phyloP scores from a whole-genome alignment of 2,888 invertebrate genomes.

The Synanthedon myopaeformis region DNA sequence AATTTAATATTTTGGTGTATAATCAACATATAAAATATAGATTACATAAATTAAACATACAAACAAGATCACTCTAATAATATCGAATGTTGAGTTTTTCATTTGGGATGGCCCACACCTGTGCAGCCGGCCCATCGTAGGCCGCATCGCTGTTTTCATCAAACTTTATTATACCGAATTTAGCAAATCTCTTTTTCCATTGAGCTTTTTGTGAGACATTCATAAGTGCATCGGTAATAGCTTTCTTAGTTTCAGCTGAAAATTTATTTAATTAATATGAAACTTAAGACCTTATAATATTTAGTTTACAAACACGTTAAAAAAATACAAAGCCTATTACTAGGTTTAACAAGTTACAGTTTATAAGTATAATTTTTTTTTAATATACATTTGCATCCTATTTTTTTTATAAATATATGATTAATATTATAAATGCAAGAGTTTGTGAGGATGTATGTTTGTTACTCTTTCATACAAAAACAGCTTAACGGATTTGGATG shows the following conservation, averaged over 20 bases:
- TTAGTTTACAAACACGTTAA: too few relatives aligned
- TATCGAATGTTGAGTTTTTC: slow-evolving; percentile 65
- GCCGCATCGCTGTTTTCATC: slow-evolving; percentile 48
- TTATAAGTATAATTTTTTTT: too few relatives aligned
- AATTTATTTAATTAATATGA: slow-evolving; percentile 8
- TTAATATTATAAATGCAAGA: too few relatives aligned
- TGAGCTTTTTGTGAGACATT: slow-evolving; percentile 35
- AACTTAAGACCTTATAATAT: background rate
- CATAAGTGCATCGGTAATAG: slow-evolving; percentile 48
- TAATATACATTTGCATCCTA: too few relatives aligned
- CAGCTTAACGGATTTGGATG: too few relatives aligned
- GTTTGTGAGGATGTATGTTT: too few relatives aligned
- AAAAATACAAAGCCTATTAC: too few relatives aligned
- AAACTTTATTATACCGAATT: slow-evolving; percentile 63
- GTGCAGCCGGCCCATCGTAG: slow-evolving; percentile 63
- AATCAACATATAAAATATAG: slow-evolving; percentile 57
- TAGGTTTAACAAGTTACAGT: too few relatives aligned
- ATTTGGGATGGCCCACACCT: slow-evolving; percentile 58
- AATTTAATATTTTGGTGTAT: slow-evolving; percentile 15
- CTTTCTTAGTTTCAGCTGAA: slow-evolving; percentile 49
- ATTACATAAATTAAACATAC: slow-evolving; percentile 50
- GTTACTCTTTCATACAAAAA: too few relatives aligned
- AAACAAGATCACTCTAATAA: slow-evolving; percentile 58
- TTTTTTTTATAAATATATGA: too few relatives aligned
- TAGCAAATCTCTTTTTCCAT: slow-evolving; percentile 54